A percentile compares a stretch with the other conserved stretches of the same genome.
Evolutionary conservation across 1,140 invertebrate genomes (phyloP).

Genomic region (Adelges cooleyi): DNA sequence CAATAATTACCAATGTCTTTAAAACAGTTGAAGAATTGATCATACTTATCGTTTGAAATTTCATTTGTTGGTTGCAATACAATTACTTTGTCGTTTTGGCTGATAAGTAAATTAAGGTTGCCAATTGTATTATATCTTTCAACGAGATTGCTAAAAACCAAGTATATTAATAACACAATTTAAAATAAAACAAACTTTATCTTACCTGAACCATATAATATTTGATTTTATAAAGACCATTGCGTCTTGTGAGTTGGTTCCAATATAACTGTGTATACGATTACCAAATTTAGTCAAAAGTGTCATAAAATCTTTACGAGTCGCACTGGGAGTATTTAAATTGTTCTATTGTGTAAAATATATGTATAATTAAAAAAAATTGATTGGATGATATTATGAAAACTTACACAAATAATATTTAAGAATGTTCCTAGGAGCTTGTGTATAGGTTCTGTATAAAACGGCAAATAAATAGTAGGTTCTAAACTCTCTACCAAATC

Average conservation of each 20-base stretch:
- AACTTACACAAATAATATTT: constrained; percentile 1
- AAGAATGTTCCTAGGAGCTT: constrained; percentile 24
- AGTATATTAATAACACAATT: neutral
- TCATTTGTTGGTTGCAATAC: constrained; percentile 1
- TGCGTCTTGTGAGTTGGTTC: constrained; percentile 11
- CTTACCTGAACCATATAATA: constrained; percentile 22
- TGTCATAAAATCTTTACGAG: constrained; percentile 18
- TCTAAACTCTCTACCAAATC: constrained; percentile 18
- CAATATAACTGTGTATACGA: constrained; percentile 11
- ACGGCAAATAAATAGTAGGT: constrained; percentile 8
- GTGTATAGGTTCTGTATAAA: constrained; percentile 1
- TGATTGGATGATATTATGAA: no score
- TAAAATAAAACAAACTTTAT: neutral
- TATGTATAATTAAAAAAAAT: neutral
- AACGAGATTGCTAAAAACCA: neutral
- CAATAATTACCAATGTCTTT: constrained; percentile 2
- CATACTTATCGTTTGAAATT: constrained; percentile 5
- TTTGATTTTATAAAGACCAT: constrained; percentile 22
- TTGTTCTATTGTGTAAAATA: neutral
- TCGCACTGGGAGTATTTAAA: neutral
- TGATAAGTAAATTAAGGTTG: constrained; percentile 12
- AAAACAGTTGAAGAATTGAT: constrained; percentile 17
- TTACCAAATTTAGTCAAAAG: constrained; percentile 23
- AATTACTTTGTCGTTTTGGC: constrained; percentile 17
- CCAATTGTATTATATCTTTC: constrained; percentile 17